phyloP scores from a whole-genome alignment of 2,888 invertebrate species.

The Idaea straminata region DNA sequence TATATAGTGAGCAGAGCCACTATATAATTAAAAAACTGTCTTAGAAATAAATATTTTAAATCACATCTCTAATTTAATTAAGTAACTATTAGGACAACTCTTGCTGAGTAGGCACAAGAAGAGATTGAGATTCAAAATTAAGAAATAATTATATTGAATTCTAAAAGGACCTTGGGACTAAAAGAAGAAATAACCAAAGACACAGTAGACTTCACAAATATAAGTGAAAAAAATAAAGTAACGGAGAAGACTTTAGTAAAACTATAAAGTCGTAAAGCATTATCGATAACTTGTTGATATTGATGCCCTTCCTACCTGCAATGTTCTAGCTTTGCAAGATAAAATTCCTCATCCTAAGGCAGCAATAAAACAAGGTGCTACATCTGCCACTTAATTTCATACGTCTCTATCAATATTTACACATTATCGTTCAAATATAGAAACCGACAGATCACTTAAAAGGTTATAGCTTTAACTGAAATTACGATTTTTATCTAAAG shows the following conservation, averaged over 20 bases:
- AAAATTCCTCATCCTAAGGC: slow-evolving; percentile 2
- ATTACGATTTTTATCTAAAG: background rate
- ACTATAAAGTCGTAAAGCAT: background rate
- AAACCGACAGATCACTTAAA: slow-evolving; percentile 12
- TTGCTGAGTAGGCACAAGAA: too few species aligned
- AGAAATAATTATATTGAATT: too few species aligned
- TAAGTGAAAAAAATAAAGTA: background rate
- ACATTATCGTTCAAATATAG: slow-evolving; percentile 24
- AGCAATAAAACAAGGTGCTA: slow-evolving; percentile 23
- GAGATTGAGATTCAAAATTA: too few species aligned
- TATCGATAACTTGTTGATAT: background rate
- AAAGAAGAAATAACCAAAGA: too few species aligned
- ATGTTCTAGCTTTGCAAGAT: background rate
- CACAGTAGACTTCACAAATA: too few species aligned
- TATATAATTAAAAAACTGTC: background rate
- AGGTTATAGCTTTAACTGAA: slow-evolving; percentile 1
- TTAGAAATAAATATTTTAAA: background rate
- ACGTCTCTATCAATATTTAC: slow-evolving; percentile 32
- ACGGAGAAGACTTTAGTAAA: background rate
- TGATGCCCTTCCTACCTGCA: background rate
- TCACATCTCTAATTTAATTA: too few species aligned
- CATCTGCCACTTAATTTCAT: slow-evolving; percentile 26
- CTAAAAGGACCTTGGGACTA: too few species aligned
- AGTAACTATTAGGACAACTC: too few species aligned
- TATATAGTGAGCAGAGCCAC: background rate